Base-by-base conservation (phyloP, 2,888 invertebrate genomes). In the Odontocolon sp. region DNA sequence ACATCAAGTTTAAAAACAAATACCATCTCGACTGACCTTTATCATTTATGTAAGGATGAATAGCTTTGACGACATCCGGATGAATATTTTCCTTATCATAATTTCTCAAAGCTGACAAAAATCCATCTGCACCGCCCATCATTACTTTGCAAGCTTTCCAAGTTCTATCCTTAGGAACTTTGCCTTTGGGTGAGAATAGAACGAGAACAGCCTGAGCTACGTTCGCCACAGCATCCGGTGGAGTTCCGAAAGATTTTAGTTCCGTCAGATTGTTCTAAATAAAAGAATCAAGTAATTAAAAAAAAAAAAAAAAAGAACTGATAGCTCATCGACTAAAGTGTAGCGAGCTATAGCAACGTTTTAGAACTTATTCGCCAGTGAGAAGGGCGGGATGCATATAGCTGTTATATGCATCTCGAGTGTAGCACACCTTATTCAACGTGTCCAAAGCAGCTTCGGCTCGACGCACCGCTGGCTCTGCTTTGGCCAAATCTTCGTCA, bases 51-150 rank as follows among this genome's bases (percentile, higher is more conserved):
- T 92, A 92, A 0, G 91, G 91, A 74, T 91, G 92, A 26, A 95
- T 91, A 5, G 96, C 97, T 91, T 96, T 97, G 2, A 97, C 94
- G 56, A 97, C 93, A 80, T 97, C 96, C 0, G 96, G 95, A 83
- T 95, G 95, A 87, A 98, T 98, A 87, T 98, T 96, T 88, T 98
- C 98, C 87, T 98, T 98, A 87, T 98, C 96, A 85, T 98, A 98
- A 88, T 95, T 95, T 14, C 96, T 93, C 42, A 98, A 92, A 85
- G 95, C 94, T 81, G 94, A 93, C 56, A 98, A 91, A 88, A 98
- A 98, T 82, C 94, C 94, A 90, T 98, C 98, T 1, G 97, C 95
- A 91, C 96, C 96, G 8, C 94, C 94, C 98, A 98, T 98, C 93
- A 98, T 94, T 3, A 92, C 93, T 91, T 98, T 98, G 82, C 96